phyloP scores from a whole-genome alignment of 2,797 vertebrate species.

The Lates japonicus region DNA sequence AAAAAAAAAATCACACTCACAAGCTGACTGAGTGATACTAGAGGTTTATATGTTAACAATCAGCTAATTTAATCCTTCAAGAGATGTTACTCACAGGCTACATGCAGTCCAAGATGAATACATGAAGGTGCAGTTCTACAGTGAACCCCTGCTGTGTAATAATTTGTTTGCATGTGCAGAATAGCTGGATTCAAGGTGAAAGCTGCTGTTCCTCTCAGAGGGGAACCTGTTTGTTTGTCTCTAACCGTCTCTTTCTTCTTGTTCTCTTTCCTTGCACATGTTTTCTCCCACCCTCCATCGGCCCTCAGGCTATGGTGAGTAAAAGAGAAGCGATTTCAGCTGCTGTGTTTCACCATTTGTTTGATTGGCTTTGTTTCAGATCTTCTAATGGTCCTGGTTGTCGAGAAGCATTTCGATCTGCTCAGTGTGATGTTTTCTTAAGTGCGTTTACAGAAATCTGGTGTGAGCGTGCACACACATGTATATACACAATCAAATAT shows the following conservation, averaged over 20 bases:
- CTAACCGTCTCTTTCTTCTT: slow-evolving; percentile 57
- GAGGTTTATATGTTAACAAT: neutral
- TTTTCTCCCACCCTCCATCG: slow-evolving; percentile 35
- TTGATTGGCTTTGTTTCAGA: slow-evolving; percentile 22
- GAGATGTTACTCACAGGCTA: neutral
- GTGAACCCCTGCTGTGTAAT: neutral
- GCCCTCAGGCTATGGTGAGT: slow-evolving; percentile 95
- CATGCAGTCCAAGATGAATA: neutral
- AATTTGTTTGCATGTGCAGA: slow-evolving; percentile 14
- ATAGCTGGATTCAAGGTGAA: slow-evolving; percentile 42
- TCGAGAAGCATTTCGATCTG: slow-evolving; percentile 14
- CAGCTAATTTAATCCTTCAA: neutral
- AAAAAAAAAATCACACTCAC: neutral
- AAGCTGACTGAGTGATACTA: neutral
- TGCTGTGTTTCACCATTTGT: slow-evolving; percentile 15
- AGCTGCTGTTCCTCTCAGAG: slow-evolving; percentile 24
- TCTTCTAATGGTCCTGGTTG: slow-evolving; percentile 3
- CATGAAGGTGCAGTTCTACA: neutral
- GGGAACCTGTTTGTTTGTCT: slow-evolving; percentile 47
- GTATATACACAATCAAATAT: neutral
- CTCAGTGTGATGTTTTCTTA: neutral
- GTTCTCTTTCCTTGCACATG: slow-evolving; percentile 39
- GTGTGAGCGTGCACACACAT: neutral
- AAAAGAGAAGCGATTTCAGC: slow-evolving; percentile 50
- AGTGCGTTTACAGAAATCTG: neutral